A percentile compares a stretch with the other conserved stretches of the same genome.
Evolutionary conservation across 2,888 invertebrate species (phyloP).

Genomic region (Celastrina argiolus): DNA sequence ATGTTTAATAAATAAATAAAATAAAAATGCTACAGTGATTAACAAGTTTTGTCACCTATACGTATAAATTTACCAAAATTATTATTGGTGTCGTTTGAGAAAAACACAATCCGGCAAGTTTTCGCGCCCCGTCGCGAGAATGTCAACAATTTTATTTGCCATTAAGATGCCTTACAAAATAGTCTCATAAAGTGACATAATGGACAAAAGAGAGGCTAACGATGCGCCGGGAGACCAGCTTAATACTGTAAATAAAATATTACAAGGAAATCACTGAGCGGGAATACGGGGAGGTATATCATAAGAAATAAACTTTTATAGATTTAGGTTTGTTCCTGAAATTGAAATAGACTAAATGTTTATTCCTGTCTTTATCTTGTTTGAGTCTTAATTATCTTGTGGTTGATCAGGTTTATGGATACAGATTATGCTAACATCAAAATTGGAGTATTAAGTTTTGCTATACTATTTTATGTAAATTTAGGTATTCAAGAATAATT

Average conservation of each 20-base stretch:
- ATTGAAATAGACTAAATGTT: background rate
- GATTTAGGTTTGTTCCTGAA: slow-evolving; percentile 24
- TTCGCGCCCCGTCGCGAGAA: slow-evolving; percentile 37
- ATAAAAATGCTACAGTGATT: no score
- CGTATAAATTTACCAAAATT: no score
- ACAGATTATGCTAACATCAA: background rate
- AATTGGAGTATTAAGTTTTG: no score
- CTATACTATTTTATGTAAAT: background rate
- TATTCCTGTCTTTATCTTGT: background rate
- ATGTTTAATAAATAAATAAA: no score
- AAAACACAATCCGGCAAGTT: slow-evolving; percentile 42
- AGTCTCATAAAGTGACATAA: slow-evolving; percentile 61
- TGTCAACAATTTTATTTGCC: slow-evolving; percentile 53
- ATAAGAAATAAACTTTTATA: slow-evolving; percentile 50
- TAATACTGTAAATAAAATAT: slow-evolving; percentile 71
- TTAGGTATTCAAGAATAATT: background rate
- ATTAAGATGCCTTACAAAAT: slow-evolving; percentile 49
- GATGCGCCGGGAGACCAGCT: slow-evolving; percentile 50
- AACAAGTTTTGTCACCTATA: no score
- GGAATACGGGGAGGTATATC: slow-evolving; percentile 41
- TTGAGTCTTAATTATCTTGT: background rate
- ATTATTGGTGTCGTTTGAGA: background rate
- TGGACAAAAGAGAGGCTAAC: slow-evolving; percentile 58
- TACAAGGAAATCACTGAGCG: slow-evolving; percentile 67
- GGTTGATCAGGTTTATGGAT: background rate